A percentile compares a stretch with the other conserved stretches of the same genome.
phyloP scores from a whole-genome alignment of 1,140 invertebrate genomes.

The Atopsyche davidsoni region DNA sequence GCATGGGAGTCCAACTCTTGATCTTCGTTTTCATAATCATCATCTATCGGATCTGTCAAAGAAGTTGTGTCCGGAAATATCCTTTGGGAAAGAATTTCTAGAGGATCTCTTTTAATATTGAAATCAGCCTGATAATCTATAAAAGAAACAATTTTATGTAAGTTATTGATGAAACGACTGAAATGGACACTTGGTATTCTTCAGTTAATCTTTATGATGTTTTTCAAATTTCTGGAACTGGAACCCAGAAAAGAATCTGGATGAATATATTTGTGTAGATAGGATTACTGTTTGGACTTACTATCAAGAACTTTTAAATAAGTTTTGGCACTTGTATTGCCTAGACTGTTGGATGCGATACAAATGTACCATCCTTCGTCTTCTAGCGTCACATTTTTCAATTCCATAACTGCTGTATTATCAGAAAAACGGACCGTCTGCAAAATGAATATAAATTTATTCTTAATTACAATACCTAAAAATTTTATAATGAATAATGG shows the following conservation, averaged over 20 bases:
- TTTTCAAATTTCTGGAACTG: no score
- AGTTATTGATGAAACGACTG: no score
- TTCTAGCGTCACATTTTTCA: slow-evolving; percentile 78
- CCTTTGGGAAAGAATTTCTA: slow-evolving; percentile 36
- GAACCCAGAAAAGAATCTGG: no score
- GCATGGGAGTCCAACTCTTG: slow-evolving; percentile 31
- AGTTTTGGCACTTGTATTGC: slow-evolving; percentile 68
- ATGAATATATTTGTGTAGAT: no score
- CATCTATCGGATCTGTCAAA: slow-evolving; percentile 23
- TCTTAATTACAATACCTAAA: slow-evolving; percentile 5
- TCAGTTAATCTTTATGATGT: no score
- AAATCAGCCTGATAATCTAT: slow-evolving; percentile 44
- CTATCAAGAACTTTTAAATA: slow-evolving; percentile 79
- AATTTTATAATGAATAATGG: no score
- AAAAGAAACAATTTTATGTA: slow-evolving; percentile 19
- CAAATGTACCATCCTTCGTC: slow-evolving; percentile 94
- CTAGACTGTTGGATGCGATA: slow-evolving; percentile 76
- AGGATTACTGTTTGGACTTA: no score
- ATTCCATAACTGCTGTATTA: slow-evolving; percentile 62
- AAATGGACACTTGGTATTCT: no score
- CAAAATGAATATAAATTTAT: no score
- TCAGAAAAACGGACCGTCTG: slow-evolving; percentile 39
- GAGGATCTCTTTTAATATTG: slow-evolving; percentile 27
- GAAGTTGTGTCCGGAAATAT: slow-evolving; percentile 28
- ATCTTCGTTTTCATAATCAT: slow-evolving; percentile 37